Evolutionary conservation across 2,113 vertebrate genomes (phyloP), one percentile per base, ranked within the genome.

Genomic region (Ctenodactylus gundi): DNA sequence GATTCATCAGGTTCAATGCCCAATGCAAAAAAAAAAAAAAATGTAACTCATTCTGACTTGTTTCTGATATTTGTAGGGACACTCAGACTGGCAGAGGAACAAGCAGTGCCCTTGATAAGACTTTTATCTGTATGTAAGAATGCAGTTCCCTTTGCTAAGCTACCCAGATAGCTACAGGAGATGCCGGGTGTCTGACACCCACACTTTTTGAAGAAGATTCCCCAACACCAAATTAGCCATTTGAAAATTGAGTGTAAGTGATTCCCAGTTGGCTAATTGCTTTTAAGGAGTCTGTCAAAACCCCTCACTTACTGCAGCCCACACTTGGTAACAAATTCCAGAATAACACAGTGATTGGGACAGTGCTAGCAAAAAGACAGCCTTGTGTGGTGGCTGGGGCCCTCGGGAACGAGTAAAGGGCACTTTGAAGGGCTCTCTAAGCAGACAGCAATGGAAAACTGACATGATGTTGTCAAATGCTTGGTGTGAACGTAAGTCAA

Each of bases 191-290:
- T 95, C 82, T 94, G 83, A 88, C 41, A 95, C 93, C 91, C 83
- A 97, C 29, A 0, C 83, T 68, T 94, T 94, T 90, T 95, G 72
- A 85, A 64, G 29, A 95, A 86, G 89, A 93, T 95, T 95, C 85
- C 55, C 88, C 2, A 7, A 94, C 83, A 97, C 89, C 51, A 96
- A 97, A 95, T 95, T 97, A 96, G 96, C 94, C 94, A 95, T 86
- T 96, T 96, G 93, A 91, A 94, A 91, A 89, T 95, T 90, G 58
- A 97, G 55, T 1, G 4, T 92, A 96, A 96, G 94, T 93, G 91
- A 95, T 95, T 96, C 86, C 53, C 87, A 95, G 88, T 97, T 95
- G 91, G 86, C 89, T 96, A 96, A 97, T 95, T 96, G 96, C 83
- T 97, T 94, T 95, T 93, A 94, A 85, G 83, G 73, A 95, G 68